Base-by-base conservation (phyloP, 2,797 vertebrate species). In the Balearica regulorum region DNA sequence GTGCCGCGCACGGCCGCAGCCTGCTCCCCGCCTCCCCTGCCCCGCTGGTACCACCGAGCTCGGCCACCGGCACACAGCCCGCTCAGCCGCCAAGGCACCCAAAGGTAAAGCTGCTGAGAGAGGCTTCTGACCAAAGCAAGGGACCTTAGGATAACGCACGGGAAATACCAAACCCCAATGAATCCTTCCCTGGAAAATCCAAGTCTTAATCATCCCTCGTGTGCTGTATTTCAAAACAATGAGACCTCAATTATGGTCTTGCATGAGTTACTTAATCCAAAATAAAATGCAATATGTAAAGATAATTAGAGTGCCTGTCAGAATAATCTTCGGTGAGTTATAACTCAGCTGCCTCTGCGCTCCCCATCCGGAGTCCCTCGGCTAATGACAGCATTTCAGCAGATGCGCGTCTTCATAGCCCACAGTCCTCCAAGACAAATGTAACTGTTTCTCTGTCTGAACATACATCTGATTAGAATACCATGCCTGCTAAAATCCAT, bases 251-350 rank as follows among this genome's bases (percentile, higher is more conserved):
- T 94, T 87, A 72, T 1, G 5, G 57, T 68, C 93, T 75, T 87
- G 57, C 65, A 25, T 44, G 83, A 97, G 82, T 89, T 83, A 66
- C 91, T 90, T 81, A 55, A 37, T 86, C 57, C 57, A 83, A 77
- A 93, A 90, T 92, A 87, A 91, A 94, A 95, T 8, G 66, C 70
- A 96, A 37, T 60, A 91, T 70, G 31, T 77, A 78, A 90, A 96
- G 93, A 90, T 95, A 97, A 97, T 97, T 72, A 82, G 54, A 95
- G 94, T 9, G 31, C 78, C 96, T 96, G 90, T 94, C 96, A 97
- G 96, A 93, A 95, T 79, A 78, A 95, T 92, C 89, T 77, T 44
- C 8, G 6, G 84, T 79, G 95, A 97, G 95, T 96, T 91, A 95
- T 58, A 84, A 84, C 72, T 90, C 60, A 49, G 94, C 92, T 70